Percentiles rank a stretch among this genome's conserved stretches.
These are phyloP conservation scores for Cassiopea andromeda DNA, from an alignment of 30 jellyfish, hydroid and myxozoan genomes.

Conservation along the genomic window DNA sequence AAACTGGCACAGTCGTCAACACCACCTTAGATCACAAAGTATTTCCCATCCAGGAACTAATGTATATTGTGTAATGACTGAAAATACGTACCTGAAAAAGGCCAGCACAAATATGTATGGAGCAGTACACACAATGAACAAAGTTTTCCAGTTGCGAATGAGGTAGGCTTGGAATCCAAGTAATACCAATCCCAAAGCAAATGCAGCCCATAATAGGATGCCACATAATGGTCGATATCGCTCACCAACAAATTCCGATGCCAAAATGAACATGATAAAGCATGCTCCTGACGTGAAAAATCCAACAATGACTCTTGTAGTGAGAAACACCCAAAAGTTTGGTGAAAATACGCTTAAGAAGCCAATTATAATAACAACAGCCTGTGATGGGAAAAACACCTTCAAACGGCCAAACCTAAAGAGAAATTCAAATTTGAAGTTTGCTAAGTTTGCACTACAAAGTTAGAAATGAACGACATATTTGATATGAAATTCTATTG, in stretches of 20 bases:
- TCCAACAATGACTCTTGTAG: conserved; percentile 71
- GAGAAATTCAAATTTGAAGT: background rate
- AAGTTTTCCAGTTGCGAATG: conserved; percentile 78
- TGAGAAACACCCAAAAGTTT: conserved; percentile 40
- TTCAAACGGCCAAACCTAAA: conserved; percentile 80
- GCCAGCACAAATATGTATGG: conserved; percentile 72
- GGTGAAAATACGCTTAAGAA: conserved; percentile 77
- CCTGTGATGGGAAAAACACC: conserved; percentile 66
- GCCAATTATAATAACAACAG: conserved; percentile 59
- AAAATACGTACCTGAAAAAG: conserved; percentile 46
- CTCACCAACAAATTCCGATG: conserved; percentile 82
- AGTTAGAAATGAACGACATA: too few relatives aligned
- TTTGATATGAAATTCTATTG: too few relatives aligned
- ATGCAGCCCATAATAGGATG: conserved; percentile 62
- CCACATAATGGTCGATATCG: conserved; percentile 86
- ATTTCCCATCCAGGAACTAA: too few relatives aligned
- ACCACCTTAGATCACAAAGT: too few relatives aligned
- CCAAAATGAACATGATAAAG: conserved; percentile 78
- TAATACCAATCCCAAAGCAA: conserved; percentile 61
- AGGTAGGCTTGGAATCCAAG: conserved; percentile 83
- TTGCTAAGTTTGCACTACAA: too few relatives aligned
- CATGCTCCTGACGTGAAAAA: conserved; percentile 83
- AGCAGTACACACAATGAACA: conserved; percentile 73
- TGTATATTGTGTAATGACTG: too few relatives aligned
- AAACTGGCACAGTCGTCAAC: too few relatives aligned